A percentile compares a stretch with the other conserved stretches of the same genome.
phyloP scores from a whole-genome alignment of 2,797 vertebrate genomes.

The Sciaenops ocellatus region DNA sequence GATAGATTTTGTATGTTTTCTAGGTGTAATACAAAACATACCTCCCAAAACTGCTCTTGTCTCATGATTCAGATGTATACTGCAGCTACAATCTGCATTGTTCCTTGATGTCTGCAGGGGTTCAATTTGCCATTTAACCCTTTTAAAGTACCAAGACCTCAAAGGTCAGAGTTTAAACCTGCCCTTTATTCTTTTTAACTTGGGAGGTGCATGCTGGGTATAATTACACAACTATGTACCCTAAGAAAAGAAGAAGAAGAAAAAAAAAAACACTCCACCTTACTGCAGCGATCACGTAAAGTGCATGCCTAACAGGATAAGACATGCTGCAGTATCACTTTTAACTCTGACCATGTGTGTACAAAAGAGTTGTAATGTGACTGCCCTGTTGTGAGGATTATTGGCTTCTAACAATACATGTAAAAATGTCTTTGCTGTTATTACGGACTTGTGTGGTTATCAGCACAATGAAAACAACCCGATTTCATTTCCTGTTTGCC shows the following conservation, averaged over 20 bases:
- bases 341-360: slow-evolving; percentile 43
- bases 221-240: slow-evolving; percentile 61
- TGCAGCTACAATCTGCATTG: slow-evolving; percentile 19
- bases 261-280: slow-evolving; percentile 6
- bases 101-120: slow-evolving; percentile 48
- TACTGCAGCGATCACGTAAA: slow-evolving; percentile 24
- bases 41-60: slow-evolving; percentile 1
- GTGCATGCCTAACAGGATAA: slow-evolving; percentile 68
- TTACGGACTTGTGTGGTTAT: slow-evolving; percentile 44
- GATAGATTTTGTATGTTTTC: not conserved
- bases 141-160: slow-evolving; percentile 31
- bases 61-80: slow-evolving; percentile 22
- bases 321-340: slow-evolving; percentile 61
- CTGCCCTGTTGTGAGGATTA: slow-evolving; percentile 35
- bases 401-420: slow-evolving; percentile 33
- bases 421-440: slow-evolving; percentile 46
- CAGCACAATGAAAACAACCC: slow-evolving; percentile 53
- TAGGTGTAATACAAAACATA: not conserved
- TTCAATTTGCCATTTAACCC: slow-evolving; percentile 43
- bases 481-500: slow-evolving; percentile 72
- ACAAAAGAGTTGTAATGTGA: slow-evolving; percentile 26
- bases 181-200: slow-evolving; percentile 48
- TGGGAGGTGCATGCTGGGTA: slow-evolving; percentile 39
- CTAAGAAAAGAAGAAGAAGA: not conserved
- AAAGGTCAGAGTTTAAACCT: slow-evolving; percentile 56